Base-by-base conservation (phyloP, 2,113 vertebrate species). In the Heliornis fulica region DNA sequence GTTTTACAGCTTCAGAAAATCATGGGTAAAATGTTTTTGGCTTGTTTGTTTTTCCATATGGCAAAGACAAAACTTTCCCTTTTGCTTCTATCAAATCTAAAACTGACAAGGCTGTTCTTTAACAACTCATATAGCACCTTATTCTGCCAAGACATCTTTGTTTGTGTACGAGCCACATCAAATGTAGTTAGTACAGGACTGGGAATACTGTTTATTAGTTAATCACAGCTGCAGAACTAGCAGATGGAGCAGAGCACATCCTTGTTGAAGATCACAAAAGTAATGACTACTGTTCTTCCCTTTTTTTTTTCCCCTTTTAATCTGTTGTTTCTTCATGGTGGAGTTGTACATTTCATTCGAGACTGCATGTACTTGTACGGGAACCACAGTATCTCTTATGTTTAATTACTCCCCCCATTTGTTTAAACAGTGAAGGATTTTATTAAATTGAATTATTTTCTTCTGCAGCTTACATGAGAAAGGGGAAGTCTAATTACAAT, bases 201-300 rank as follows among this genome's bases (percentile, higher is more conserved):
- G 95, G 95, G 95, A 96, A 94, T 92, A 68, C 46, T 78, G 75
- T 94, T 96, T 96, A 95, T 88, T 97, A 89, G 93, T 96, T 97
- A 96, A 97, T 59, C 93, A 81, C 96, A 96, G 96, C 96, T 96
- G 96, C 93, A 94, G 90, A 94, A 83, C 72, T 81, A 83, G 83
- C 93, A 96, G 94, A 86, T 86, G 88, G 93, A 93, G 56, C 43
- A 48, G 53, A 89, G 71, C 21, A 43, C 22, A 23, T 83, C 90
- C 78, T 63, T 78, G 82, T 53, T 90, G 82, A 91, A 94, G 57
- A 96, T 89, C 57, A 75, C 90, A 80, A 54, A 89, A 95, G 56
- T 78, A 87, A 81, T 56, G 50, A 81, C 48, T 92, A 23, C 34
- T 87, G 69, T 68, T 94, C 60, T 81, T 90, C 70, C 75, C 36